Evolutionary conservation across 2,113 vertebrate genomes (phyloP), one percentile per base, ranked within the genome.

Genomic region (Microtus ochrogaster): DNA sequence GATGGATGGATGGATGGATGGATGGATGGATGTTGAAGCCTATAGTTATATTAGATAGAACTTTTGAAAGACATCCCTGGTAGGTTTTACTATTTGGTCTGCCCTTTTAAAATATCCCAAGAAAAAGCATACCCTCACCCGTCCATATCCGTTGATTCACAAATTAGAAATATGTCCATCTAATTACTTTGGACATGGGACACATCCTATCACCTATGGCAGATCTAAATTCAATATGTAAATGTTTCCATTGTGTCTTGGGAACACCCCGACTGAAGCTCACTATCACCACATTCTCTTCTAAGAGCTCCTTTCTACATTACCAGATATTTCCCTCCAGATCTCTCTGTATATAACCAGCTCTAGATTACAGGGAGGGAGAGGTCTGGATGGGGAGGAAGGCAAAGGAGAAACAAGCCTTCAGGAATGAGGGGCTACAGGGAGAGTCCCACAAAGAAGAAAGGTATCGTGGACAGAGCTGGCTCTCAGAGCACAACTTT

Each of bases 171-270:
- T 78, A 58, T 52, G 78, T 8, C 17, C 7, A 49, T 76, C 61
- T 47, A 14, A 79, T 83, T 74, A 83, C 26, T 85, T 92, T 83
- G 90, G 49, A 24, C 30, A n/a, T 61, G 4, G 52, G 47, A 36
- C 21, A 85, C 28, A 68, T 87, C 5, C n/a, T 93, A 85, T 96
- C n/a, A 96, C 76, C 79, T 41, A 49, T 89, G 17, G 11, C 30
- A 49, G 78, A 26, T 49, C 30, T 89, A 91, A 83, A 58, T 83
- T 85, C 33, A 87, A 63, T 65, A 47, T 39, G 33, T 13, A 90
- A 58, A 52, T 24, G 68, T 68, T 61, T 22, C 90, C 44, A 19
- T 91, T 82, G 41, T n/a, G 1, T 91, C 70, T 84, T 76, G 3
- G 36, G 86, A 36, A 83, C 5, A 83, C 3, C 21, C 9, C 9